Evolutionary conservation across 1,140 invertebrate species (phyloP).

Genomic region (Anoplolepis gracilipes): DNA sequence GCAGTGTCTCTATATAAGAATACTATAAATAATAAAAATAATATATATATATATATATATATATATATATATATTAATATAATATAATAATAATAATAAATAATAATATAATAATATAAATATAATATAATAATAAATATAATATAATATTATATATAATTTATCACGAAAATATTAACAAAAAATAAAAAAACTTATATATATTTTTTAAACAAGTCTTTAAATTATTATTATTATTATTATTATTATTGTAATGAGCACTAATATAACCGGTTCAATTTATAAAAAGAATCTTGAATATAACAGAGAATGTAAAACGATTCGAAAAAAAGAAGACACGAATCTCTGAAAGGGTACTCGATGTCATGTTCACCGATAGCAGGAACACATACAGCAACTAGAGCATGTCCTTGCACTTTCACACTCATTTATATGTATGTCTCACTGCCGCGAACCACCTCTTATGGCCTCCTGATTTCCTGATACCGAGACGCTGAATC

Average conservation of each 20-base stretch:
- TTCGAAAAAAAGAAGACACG: neutral
- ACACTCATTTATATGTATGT: constrained; percentile 61
- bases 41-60: too few species aligned
- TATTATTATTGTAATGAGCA: neutral
- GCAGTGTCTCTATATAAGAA: neutral
- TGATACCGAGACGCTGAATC: constrained; percentile 73
- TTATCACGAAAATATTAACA: too few species aligned
- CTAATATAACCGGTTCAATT: too few species aligned
- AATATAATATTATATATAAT: too few species aligned
- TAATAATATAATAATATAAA: too few species aligned
- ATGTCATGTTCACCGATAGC: constrained; percentile 74
- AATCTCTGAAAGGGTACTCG: constrained; percentile 72
- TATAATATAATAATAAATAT: too few species aligned
- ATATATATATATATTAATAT: too few species aligned
- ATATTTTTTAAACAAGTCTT: neutral
- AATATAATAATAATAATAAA: too few species aligned
- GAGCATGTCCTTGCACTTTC: constrained; percentile 63
- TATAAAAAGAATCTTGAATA: neutral
- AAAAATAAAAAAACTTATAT: too few species aligned
- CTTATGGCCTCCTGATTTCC: constrained; percentile 73
- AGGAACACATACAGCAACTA: constrained; percentile 75
- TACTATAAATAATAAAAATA: neutral
- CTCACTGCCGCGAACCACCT: constrained; percentile 64
- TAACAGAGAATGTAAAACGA: neutral
- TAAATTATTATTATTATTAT: neutral